Evolutionary conservation across 2,888 invertebrate genomes (phyloP).

Genomic region (Dynastes maya): DNA sequence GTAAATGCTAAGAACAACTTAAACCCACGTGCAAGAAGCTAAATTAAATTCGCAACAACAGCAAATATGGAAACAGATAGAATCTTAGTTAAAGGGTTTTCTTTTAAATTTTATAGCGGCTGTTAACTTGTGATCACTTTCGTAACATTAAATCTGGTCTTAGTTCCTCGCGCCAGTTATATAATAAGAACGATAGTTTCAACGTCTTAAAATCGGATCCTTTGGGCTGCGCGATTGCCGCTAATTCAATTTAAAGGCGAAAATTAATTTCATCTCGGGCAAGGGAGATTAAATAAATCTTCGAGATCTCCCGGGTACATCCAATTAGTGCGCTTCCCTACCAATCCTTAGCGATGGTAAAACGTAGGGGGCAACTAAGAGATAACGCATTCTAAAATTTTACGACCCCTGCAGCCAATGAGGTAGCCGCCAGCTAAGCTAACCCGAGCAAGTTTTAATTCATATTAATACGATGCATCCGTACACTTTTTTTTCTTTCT

Average conservation of each 20-base stretch:
- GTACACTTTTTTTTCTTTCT: slow-evolving; percentile 1
- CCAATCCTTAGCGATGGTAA: slow-evolving; percentile 4
- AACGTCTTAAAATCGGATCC: neutral
- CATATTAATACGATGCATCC: neutral
- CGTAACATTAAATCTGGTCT: neutral
- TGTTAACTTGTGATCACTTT: slow-evolving; percentile 3
- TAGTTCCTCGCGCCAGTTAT: neutral
- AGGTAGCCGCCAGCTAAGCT: neutral
- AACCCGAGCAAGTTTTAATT: slow-evolving; percentile 16
- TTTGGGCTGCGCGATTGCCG: slow-evolving; percentile 5
- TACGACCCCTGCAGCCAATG: neutral
- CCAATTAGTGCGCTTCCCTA: slow-evolving; percentile 23
- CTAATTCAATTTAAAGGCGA: slow-evolving; percentile 29
- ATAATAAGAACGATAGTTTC: slow-evolving; percentile 10
- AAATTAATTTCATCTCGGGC: slow-evolving; percentile 23
- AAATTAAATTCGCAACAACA: no score
- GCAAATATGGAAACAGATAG: no score
- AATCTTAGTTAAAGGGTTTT: no score
- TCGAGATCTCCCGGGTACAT: slow-evolving; percentile 22
- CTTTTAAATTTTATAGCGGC: neutral
- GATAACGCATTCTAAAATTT: slow-evolving; percentile 19
- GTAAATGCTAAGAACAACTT: no score
- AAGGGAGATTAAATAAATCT: slow-evolving; percentile 26
- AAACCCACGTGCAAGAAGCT: no score
- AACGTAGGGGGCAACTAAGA: neutral